Evolutionary conservation across 1,140 invertebrate species (phyloP), one percentile per base, ranked within the genome.

Genomic region (Nephila pilipes): DNA sequence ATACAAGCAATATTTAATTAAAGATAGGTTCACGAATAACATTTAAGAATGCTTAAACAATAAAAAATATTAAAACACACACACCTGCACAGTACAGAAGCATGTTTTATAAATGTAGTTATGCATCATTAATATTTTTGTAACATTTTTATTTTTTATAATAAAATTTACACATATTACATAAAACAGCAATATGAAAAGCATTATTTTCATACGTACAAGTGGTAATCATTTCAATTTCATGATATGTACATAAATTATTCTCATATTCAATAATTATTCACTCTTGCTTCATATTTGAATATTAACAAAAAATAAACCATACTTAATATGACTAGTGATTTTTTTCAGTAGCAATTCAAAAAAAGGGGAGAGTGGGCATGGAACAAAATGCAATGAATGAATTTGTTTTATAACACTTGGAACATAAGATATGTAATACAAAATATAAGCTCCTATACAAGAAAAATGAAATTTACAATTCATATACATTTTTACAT

Each of bases 391-490:
- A 46, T 46, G 12, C 46, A 46, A 46, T 46, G n/a, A 75, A 75
- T 75, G 69, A 75, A 75, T 36, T 32, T 18, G 36, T 16, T 20
- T 65, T 75, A 75, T 32, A 32, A 75, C 25, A 18, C 16, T 18
- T 6, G 14, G 16, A 32, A 75, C 20, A 46, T 16, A 85, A 60
- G 29, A 60, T 58, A 22, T 60, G 29, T 85, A 54, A 54, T 81
- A 85, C 54, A 85, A 85, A 85, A 83, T 22, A 85, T 85, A 85
- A 85, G 83, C 83, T 85, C 83, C 83, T 85, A 85, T 54, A 60
- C 29, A 85, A 60, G 55, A 85, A 60, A 85, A 85, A 85, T 18
- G 46, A 81, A 46, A 81, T 81, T 46, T 60, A 32, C 54, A 85
- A n/a, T 55, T 29, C 57, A 85, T 60, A 57, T 54, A 85, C 36